phyloP scores from a whole-genome alignment of 1,140 invertebrate species.

The Pseudomyrmex pallidus region DNA sequence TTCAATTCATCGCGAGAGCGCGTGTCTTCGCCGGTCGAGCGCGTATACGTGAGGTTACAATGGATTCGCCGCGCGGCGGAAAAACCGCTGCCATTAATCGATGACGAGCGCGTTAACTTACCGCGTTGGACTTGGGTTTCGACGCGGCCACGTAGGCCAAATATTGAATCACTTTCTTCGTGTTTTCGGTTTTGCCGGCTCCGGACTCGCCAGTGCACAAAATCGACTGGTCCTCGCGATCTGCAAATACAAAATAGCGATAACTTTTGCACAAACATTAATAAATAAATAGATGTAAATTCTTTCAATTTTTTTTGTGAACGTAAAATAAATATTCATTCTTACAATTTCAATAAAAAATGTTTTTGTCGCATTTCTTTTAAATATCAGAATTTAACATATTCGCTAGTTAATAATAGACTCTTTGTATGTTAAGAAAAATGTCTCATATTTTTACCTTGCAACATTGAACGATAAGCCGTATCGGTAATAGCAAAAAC shows the following conservation, averaged over 20 bases:
- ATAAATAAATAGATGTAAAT: too few species aligned
- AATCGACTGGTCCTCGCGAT: slow-evolving; percentile 99
- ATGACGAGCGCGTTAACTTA: slow-evolving; percentile 85
- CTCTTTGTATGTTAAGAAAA: not conserved
- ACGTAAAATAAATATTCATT: not conserved
- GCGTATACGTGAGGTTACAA: slow-evolving; percentile 25
- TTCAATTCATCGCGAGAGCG: slow-evolving; percentile 19
- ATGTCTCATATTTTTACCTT: slow-evolving; percentile 89
- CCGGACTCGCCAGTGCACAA: slow-evolving; percentile 99
- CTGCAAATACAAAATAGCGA: slow-evolving; percentile 86
- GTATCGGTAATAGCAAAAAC: slow-evolving; percentile 99
- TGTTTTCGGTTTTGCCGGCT: slow-evolving; percentile 99
- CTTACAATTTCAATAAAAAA: not conserved
- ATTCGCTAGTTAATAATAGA: not conserved
- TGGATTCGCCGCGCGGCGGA: slow-evolving; percentile 27
- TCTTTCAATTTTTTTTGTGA: not conserved
- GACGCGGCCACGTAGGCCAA: slow-evolving; percentile 99
- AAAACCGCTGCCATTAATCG: slow-evolving; percentile 7
- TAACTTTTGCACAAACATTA: not conserved
- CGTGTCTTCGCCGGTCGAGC: slow-evolving; percentile 27
- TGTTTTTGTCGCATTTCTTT: not conserved
- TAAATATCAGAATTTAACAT: not conserved
- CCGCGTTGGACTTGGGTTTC: slow-evolving; percentile 96
- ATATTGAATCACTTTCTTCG: slow-evolving; percentile 99
- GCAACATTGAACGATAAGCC: slow-evolving; percentile 99